A percentile compares a stretch with the other conserved stretches of the same genome.
Evolutionary conservation across 2,888 invertebrate species (phyloP).

Genomic region (Papilio elwesi): DNA sequence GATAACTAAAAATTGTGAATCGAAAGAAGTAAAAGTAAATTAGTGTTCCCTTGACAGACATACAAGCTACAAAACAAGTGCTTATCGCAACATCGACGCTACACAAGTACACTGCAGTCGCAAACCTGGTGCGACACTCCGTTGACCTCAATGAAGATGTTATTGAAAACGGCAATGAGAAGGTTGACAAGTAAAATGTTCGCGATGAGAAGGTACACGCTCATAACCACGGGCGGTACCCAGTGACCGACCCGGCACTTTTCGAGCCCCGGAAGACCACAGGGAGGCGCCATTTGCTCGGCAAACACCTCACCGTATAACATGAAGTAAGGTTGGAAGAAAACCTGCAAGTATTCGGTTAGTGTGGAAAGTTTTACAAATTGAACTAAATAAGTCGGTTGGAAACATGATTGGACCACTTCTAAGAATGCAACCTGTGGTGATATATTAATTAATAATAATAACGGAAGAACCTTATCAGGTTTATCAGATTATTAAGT

Average conservation of each 20-base stretch:
- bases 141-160: slow-evolving; percentile 97
- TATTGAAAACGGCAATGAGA: slow-evolving; percentile 99
- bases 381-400: not conserved
- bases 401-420: not conserved
- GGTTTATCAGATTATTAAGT: no score
- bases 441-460: no score
- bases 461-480: no score
- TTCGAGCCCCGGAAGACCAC: slow-evolving; percentile 89
- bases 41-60: slow-evolving; percentile 25
- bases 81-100: slow-evolving; percentile 53
- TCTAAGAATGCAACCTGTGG: not conserved
- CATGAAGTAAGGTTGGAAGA: slow-evolving; percentile 99
- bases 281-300: slow-evolving; percentile 96
- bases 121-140: slow-evolving; percentile 97
- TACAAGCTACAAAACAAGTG: slow-evolving; percentile 33
- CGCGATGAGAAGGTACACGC: slow-evolving; percentile 97
- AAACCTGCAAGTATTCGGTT: slow-evolving; percentile 87
- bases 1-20: slow-evolving; percentile 36
- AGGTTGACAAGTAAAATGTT: slow-evolving; percentile 98
- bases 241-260: slow-evolving; percentile 94
- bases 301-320: slow-evolving; percentile 99
- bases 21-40: slow-evolving; percentile 6
- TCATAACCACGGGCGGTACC: slow-evolving; percentile 98
- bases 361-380: not conserved
- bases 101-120: slow-evolving; percentile 48